A percentile compares a stretch with the other conserved stretches of the same genome.
phyloP scores from a whole-genome alignment of 2,797 vertebrate species.

The Coranthus polyacanthus region DNA sequence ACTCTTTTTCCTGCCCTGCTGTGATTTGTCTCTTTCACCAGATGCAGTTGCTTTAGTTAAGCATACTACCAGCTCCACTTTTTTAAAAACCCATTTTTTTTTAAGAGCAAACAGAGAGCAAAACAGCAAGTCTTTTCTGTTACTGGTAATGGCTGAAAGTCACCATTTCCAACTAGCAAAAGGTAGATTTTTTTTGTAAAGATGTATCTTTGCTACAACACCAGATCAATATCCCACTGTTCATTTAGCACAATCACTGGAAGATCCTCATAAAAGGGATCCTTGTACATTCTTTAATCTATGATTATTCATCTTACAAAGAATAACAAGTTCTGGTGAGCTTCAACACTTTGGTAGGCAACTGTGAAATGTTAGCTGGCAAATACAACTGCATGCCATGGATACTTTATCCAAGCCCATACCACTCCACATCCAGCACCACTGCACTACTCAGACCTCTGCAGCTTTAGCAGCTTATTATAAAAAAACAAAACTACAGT shows the following conservation, averaged over 20 bases:
- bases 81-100: constrained; percentile 40
- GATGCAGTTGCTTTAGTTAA: constrained; percentile 37
- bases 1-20: constrained; percentile 35
- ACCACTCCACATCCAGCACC: constrained; percentile 79
- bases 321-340: constrained; percentile 78
- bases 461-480: constrained; percentile 78
- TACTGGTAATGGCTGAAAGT: constrained; percentile 38
- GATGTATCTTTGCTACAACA: constrained; percentile 55
- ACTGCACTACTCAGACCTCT: constrained; percentile 78
- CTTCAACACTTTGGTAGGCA: constrained; percentile 82
- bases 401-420: constrained; percentile 74
- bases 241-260: constrained; percentile 73
- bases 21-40: constrained; percentile 23
- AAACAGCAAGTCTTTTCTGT: constrained; percentile 56
- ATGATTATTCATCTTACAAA: constrained; percentile 73
- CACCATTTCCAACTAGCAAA: constrained; percentile 49
- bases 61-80: constrained; percentile 37
- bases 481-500: constrained; percentile 64
- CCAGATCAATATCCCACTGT: constrained; percentile 46
- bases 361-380: constrained; percentile 83
- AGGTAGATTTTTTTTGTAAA: constrained; percentile 35
- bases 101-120: constrained; percentile 35
- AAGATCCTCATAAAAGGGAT: constrained; percentile 62
- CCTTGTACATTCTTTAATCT: constrained; percentile 78
- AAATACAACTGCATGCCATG: constrained; percentile 75